Evolutionary conservation across 2,113 vertebrate genomes (phyloP).

Genomic region (Chelonoidis abingdonii): DNA sequence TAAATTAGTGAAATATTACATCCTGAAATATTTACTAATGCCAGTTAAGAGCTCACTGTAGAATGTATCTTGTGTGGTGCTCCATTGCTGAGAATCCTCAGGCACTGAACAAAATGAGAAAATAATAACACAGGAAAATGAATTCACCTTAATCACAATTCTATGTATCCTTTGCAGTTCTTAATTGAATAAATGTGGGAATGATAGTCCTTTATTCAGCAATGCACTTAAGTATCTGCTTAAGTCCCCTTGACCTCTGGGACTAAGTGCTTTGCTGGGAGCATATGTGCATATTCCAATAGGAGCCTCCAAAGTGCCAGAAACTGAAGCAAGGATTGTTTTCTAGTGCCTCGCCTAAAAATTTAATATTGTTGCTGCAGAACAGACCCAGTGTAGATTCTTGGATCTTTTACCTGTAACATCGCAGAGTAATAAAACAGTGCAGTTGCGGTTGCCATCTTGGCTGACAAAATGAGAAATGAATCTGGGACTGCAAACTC

Average conservation of each 20-base stretch:
- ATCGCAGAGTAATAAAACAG: fast-evolving
- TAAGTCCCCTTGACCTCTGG: neutral
- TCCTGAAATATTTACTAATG: constrained; percentile 55
- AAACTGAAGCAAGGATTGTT: neutral
- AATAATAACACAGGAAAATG: fast-evolving
- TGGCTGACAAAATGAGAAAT: neutral
- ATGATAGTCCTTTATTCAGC: neutral
- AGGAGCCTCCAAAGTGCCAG: neutral
- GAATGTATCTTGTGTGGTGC: neutral
- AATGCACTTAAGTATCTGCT: neutral
- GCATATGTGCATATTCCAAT: neutral
- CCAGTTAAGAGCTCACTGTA: constrained; percentile 9
- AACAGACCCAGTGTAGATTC: neutral
- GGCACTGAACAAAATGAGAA: neutral
- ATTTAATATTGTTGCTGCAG: neutral
- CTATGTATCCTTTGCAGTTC: neutral
- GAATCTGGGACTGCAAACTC: neutral
- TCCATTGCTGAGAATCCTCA: neutral
- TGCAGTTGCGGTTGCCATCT: neutral
- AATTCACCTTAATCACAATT: neutral
- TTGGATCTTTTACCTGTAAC: neutral
- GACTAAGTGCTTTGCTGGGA: neutral
- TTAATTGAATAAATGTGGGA: neutral
- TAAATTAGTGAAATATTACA: constrained; percentile 58
- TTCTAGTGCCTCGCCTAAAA: neutral